Base-by-base conservation (phyloP, 37 sponge, comb jelly and placozoan genomes). In the Cladorhizidae sp. region DNA sequence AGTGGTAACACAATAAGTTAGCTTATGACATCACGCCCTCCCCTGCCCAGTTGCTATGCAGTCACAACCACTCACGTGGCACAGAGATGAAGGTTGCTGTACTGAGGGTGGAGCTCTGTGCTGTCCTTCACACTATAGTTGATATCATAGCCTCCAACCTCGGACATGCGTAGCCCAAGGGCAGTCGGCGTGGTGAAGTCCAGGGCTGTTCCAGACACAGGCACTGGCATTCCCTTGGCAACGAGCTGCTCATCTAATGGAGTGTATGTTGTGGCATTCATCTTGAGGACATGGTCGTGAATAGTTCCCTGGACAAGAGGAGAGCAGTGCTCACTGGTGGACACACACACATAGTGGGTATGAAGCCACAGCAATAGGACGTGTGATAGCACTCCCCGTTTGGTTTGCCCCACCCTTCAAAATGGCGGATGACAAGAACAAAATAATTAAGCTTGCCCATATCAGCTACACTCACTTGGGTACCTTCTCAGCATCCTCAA, bases 71-170 rank as follows among this genome's bases (percentile, higher is more conserved):
- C 76, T 75, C 36, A 75, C 76, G 61, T 58, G 6, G 76, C 76
- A 75, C 57, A 75, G 61, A 54, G 76, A 12, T 50, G 50, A 14
- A 65, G 67, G 67, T 28, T 31, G 35, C 33, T 15, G 35, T 31
- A 29, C 7, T 32, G 2, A 32, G 26, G 35, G 67, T 81, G 72
- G 17, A 32, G 22, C 17, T 38, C 32, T 59, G 70, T 39, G 45
- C 55, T 61, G 7, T 58, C 72, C 50, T 52, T 58, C 23, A 90
- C 37, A 64, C 79, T 83, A 42, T 79, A 91, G 74, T 88, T 90
- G 79, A 90, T 75, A 70, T 97, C 98, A 63, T 90, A 97, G 29
- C 98, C 98, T 20, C 73, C 80, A 21, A 57, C 83, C 82, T 81
- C 70, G 1, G 49, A 31, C 1, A 93, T 89, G 25, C 77, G 69